These are phyloP conservation scores for Cyprinodon tularosa DNA, from an alignment of 2,113 vertebrate genomes.

Conservation along the genomic window DNA sequence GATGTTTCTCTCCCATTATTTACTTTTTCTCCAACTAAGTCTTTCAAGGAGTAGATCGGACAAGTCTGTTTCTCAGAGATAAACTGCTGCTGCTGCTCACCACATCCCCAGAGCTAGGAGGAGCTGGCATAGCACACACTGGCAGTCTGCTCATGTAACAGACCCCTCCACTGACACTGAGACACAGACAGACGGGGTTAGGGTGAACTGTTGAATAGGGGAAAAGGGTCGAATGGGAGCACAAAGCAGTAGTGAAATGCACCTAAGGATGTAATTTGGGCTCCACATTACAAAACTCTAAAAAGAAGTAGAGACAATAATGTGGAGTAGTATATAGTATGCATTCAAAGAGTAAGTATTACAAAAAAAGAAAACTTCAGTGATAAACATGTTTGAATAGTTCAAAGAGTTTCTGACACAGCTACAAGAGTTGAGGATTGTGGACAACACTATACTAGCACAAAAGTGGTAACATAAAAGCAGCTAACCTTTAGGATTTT, in stretches of 20 bases:
- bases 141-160: constrained; percentile 72
- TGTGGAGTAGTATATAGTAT: too few relatives aligned
- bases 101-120: constrained; percentile 70
- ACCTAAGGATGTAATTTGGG: constrained; percentile 22
- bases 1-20: constrained; percentile 49
- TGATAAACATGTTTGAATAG: background rate
- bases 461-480: background rate
- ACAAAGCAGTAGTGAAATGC: constrained; percentile 39
- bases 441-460: background rate
- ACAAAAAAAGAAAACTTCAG: background rate
- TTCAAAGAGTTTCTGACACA: background rate
- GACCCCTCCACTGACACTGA: constrained; percentile 74
- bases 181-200: constrained; percentile 29
- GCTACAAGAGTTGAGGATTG: background rate
- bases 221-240: constrained; percentile 30
- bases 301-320: background rate
- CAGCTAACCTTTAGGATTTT: background rate
- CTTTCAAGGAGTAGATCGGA: constrained; percentile 69
- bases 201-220: constrained; percentile 23
- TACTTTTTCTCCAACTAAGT: constrained; percentile 49
- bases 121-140: constrained; percentile 67
- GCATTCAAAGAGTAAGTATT: background rate
- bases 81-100: constrained; percentile 76
- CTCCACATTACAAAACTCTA: background rate
- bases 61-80: constrained; percentile 81